Conservation (phyloP, 2,797 vertebrate genomes). For the Melanogrammus aeglefinus region DNA sequence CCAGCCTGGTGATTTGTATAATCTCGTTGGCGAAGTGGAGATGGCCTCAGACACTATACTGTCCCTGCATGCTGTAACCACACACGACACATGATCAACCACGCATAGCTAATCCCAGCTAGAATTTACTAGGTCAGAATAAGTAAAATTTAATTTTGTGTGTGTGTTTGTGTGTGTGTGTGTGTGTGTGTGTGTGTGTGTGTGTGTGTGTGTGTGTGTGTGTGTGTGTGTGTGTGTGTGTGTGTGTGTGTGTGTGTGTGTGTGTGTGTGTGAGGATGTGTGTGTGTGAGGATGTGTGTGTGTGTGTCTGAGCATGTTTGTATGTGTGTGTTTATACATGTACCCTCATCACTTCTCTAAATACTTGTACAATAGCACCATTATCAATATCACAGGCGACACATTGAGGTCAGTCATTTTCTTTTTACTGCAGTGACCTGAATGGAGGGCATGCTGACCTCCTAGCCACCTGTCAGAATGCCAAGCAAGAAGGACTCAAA, state of each 20-base stretch:
- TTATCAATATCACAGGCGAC: not conserved
- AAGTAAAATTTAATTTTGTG: not conserved
- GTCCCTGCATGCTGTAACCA: constrained; percentile 28
- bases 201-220: not conserved
- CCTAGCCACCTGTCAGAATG: constrained; percentile 65
- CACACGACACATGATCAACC: constrained; percentile 30
- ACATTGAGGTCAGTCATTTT: constrained; percentile 30
- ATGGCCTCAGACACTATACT: constrained; percentile 46
- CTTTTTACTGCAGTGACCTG: constrained; percentile 41
- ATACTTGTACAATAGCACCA: not conserved
- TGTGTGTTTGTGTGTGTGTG: constrained; percentile 9
- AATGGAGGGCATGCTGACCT: constrained; percentile 67
- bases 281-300: not conserved
- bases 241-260: not conserved
- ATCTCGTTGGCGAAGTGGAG: constrained; percentile 54
- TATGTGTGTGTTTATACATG: not conserved
- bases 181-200: not conserved
- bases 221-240: not conserved
- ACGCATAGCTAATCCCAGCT: constrained; percentile 43
- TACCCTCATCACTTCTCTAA: not conserved
- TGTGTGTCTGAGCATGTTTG: not conserved
- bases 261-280: not conserved
- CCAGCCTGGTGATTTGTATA: constrained; percentile 41
- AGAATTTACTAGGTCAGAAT: constrained; percentile 51
- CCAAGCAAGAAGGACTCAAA: constrained; percentile 73